Base-by-base conservation (phyloP, 2,797 vertebrate species). In the Callimico goeldii region DNA sequence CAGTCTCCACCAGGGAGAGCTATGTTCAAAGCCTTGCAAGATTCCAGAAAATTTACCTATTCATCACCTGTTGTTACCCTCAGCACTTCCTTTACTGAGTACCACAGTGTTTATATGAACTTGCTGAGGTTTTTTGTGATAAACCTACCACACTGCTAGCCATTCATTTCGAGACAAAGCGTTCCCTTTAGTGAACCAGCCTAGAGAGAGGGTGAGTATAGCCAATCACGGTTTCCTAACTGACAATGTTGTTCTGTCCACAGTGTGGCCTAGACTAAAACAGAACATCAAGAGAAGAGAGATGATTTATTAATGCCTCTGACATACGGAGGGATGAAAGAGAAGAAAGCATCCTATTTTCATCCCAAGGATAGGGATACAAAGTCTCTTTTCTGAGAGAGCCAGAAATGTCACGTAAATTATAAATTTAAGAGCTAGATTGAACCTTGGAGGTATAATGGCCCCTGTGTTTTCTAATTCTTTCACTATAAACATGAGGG, bases 401-500 rank as follows among this genome's bases (percentile, higher is more conserved):
- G 15, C 41, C 22, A 89, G 61, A 95, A 88, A 81, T 81, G 36
- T 58, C 39, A 95, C 4, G 72, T 77, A 72, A 73, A 81, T 93
- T 82, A 88, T 77, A 88, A 88, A 77, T 73, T 77, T 81, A 94
- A 93, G n/a, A 95, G 30, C 30, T 67, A 85, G 13, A 33, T 77
- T 90, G 55, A 64, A 84, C n/a, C 22, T 76, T 57, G 9, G 13
- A 73, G 48, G 14, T 46, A 50, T 33, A 83, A 43, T 75, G 46
- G 46, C 55, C 4, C 26, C 50, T 57, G 30, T 24, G 1, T 43
- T 75, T 15, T 70, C 36, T 52, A 64, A 64, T 80, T 94, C 26
- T 95, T 80, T 96, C n/a, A 94, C 55, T 89, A 41, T 30, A 67
- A 22, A 91, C 73, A 88, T 75, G 52, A 88, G 55, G 2, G 48